These are phyloP conservation scores for Pygoscelis antarcticus DNA, from an alignment of 2,113 vertebrate genomes.

Conservation along the genomic window DNA sequence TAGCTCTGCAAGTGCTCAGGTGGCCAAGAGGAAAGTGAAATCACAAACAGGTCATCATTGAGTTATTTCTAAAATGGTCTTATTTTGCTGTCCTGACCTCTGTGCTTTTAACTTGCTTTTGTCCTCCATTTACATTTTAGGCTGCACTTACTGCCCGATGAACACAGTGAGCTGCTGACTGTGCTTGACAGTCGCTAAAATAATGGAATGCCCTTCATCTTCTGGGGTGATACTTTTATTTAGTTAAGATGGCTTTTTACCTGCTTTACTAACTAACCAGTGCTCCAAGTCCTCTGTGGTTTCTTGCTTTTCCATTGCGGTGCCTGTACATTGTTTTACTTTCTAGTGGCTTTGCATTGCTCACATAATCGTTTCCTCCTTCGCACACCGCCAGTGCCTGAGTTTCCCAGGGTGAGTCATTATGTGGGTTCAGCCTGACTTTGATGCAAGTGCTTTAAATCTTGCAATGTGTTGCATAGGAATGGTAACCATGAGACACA, in stretches of 20 bases:
- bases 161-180: not conserved
- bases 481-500: constrained; percentile 63
- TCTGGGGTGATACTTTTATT: not conserved
- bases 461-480: constrained; percentile 18
- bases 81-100: not conserved
- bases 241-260: not conserved
- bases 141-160: not conserved
- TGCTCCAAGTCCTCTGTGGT: not conserved
- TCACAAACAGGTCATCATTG: not conserved
- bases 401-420: constrained; percentile 41
- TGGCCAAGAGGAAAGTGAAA: not conserved
- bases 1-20: not conserved
- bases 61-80: not conserved
- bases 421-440: constrained; percentile 38
- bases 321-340: not conserved
- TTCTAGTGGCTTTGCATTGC: not conserved
- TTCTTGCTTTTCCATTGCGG: not conserved
- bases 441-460: constrained; percentile 31
- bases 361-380: not conserved
- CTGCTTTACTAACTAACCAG: not conserved
- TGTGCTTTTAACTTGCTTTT: not conserved
- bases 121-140: not conserved
- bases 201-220: not conserved
- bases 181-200: not conserved
- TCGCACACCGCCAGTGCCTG: not conserved